Evolutionary conservation across 64 coral and sea anemone genomes (phyloP), one percentile per base, ranked within the genome.

Genomic region (Platygyra sinensis): DNA sequence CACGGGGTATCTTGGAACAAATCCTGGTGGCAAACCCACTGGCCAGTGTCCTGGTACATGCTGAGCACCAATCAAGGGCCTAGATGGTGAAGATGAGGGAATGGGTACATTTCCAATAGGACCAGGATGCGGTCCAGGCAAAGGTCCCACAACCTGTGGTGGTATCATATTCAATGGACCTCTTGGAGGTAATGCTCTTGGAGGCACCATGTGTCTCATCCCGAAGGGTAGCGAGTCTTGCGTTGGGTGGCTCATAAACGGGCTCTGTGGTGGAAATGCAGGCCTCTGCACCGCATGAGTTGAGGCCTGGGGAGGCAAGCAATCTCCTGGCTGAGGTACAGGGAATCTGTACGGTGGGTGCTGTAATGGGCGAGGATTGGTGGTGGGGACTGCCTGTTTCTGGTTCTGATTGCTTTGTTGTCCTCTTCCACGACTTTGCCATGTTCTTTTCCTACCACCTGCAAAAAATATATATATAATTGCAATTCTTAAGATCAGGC

Each of bases 361-460:
- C 30, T 61, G 76, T 1, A 71, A 24, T 25, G 33, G 73, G 0
- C 8, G 17, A 2, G 33, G 28, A 15, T 49, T 39, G 0, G 31
- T 39, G 33, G 3, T 2, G 4, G 73, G 31, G 4, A 1, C 38
- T n/a, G 50, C 76, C 55, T 29, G 22, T 60, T 61, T 57, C 59
- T 91, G 85, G 67, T 52, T 74, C 19, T 75, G 49, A 24, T 60
- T 73, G n/a, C 24, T 13, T 10, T 11, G 11, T 46, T 59, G 24
- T 74, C 89, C 87, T 69, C 73, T 78, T 12, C 73, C 75, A 52
- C 62, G 76, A 27, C 62, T 77, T 79, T 83, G 63, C 77, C 79
- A 91, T 75, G 54, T 83, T 74, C 89, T 82, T 46, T 80, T 76
- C 69, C 89, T 91, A 30, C 16, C 50, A 79, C 30, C 79, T 72